Percentiles rank a stretch among this genome's conserved stretches.
These are phyloP conservation scores for Bombycilla garrulus DNA, from an alignment of 2,113 vertebrate species.

Conservation along the genomic window DNA sequence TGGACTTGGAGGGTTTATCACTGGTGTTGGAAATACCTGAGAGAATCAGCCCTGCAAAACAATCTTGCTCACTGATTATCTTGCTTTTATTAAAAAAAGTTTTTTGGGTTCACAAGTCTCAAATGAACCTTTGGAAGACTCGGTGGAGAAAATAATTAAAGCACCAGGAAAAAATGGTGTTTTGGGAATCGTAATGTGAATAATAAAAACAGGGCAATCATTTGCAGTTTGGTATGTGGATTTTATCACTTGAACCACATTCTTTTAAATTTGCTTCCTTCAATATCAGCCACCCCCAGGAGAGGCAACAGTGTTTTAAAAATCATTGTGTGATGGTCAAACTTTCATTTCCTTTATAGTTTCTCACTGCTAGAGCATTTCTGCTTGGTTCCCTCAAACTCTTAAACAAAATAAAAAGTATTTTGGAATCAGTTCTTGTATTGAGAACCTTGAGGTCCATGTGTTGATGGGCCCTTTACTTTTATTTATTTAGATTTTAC, in stretches of 20 bases:
- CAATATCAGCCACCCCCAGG: neutral
- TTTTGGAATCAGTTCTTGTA: neutral
- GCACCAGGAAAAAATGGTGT: neutral
- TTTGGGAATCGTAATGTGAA: slow-evolving; percentile 26
- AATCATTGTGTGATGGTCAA: neutral
- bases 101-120: slow-evolving; percentile 21
- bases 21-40: neutral
- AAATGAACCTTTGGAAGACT: slow-evolving; percentile 8
- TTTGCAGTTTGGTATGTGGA: slow-evolving; percentile 7
- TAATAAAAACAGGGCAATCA: slow-evolving; percentile 38
- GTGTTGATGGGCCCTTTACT: neutral
- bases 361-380: neutral
- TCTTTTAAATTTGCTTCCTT: neutral
- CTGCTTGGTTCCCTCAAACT: neutral
- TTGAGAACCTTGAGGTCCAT: neutral
- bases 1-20: neutral
- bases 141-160: slow-evolving; percentile 56
- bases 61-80: neutral
- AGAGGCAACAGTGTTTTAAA: neutral
- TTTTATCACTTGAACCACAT: slow-evolving; percentile 21
- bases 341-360: neutral
- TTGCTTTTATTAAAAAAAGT: slow-evolving; percentile 5
- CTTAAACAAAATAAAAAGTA: neutral
- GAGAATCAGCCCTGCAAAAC: slow-evolving; percentile 21
- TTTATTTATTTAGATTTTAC: neutral